Evolutionary conservation across 2,888 invertebrate genomes (phyloP).

Genomic region (Drosophila algonquin): DNA sequence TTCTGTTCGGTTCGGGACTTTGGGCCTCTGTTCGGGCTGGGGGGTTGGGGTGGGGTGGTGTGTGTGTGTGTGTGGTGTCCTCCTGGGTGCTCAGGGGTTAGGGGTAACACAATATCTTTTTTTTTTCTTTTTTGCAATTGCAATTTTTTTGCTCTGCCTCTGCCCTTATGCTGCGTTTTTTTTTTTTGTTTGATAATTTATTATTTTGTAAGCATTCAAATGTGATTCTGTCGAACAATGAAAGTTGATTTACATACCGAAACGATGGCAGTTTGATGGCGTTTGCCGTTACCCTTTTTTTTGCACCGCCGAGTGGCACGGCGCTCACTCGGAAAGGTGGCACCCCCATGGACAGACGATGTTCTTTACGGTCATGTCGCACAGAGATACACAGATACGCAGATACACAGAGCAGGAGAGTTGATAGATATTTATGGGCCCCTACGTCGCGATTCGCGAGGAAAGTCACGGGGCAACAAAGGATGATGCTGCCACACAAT

Average conservation of each 20-base stretch:
- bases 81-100: conserved; percentile 23
- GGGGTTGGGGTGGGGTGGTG: conserved; percentile 50
- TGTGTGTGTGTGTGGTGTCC: conserved; percentile 51
- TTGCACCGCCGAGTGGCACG: background rate
- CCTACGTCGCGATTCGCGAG: conserved; percentile 23
- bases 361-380: conserved; percentile 74
- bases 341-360: conserved; percentile 62
- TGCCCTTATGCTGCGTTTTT: conserved; percentile 66
- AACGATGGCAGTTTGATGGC: conserved; percentile 69
- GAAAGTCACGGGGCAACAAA: conserved; percentile 54
- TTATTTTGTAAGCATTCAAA: conserved; percentile 83
- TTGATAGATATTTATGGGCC: conserved; percentile 49
- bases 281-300: conserved; percentile 45
- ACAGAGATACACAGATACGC: conserved; percentile 12
- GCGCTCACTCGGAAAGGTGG: conserved; percentile 19
- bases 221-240: conserved; percentile 82
- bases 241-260: conserved; percentile 84
- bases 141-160: conserved; percentile 54
- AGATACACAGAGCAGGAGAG: conserved; percentile 1
- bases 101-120: conserved; percentile 79
- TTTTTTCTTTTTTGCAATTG: conserved; percentile 45
- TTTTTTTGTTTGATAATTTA: conserved; percentile 83
- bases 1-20: background rate
- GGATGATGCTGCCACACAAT: conserved; percentile 52
- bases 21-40: background rate